Conservation (phyloP, 2,888 invertebrate species). For the Thalpophila matura region DNA sequence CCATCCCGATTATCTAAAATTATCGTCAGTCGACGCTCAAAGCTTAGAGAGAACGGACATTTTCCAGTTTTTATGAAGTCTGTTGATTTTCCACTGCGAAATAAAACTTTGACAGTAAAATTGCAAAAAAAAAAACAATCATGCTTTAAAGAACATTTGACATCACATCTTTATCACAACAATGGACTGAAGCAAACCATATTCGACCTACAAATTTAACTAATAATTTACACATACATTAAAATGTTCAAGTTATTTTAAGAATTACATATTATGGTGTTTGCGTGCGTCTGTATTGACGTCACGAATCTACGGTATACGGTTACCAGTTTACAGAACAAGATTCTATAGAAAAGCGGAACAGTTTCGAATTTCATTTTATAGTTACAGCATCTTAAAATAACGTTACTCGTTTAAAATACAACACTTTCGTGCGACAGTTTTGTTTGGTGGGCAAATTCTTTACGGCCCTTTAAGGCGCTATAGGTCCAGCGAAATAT, state of each 20-base stretch:
- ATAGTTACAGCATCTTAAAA: conserved; percentile 51
- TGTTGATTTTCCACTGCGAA: conserved; percentile 32
- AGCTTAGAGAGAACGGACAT: conserved; percentile 65
- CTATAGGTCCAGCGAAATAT: too few species aligned
- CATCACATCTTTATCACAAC: background rate
- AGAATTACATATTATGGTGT: conserved; percentile 48
- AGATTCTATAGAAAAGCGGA: conserved; percentile 45
- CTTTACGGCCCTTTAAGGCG: background rate
- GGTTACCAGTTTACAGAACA: conserved; percentile 47
- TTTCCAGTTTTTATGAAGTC: conserved; percentile 25
- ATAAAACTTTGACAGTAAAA: background rate
- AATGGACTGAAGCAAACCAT: background rate
- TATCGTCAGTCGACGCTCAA: conserved; percentile 74
- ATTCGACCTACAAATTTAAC: conserved; percentile 7
- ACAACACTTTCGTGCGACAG: conserved; percentile 26
- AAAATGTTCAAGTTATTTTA: conserved; percentile 43
- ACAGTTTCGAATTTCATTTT: conserved; percentile 51
- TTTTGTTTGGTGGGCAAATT: conserved; percentile 16
- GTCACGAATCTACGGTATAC: conserved; percentile 45
- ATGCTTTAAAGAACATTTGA: background rate
- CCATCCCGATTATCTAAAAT: conserved; percentile 76
- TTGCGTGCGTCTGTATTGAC: conserved; percentile 42
- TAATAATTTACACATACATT: conserved; percentile 20
- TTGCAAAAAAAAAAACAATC: background rate
- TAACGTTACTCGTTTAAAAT: conserved; percentile 42